Percentiles rank a stretch among this genome's conserved stretches.
These are phyloP conservation scores for Leucophenga varia DNA, from an alignment of 1,140 invertebrate species.

Conservation along the genomic window DNA sequence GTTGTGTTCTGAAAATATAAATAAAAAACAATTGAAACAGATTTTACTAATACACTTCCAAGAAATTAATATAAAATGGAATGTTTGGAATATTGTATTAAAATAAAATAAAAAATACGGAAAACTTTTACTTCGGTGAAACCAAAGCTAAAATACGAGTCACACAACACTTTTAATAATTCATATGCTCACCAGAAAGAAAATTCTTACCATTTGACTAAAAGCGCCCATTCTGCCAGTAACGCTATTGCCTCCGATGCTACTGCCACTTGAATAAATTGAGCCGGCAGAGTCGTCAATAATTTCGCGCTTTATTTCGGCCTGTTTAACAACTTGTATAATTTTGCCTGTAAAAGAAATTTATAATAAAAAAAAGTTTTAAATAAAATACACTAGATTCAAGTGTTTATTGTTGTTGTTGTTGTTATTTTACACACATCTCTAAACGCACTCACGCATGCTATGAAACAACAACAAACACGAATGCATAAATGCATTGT, in stretches of 20 bases:
- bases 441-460: too few relatives aligned
- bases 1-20: slow-evolving; percentile 28
- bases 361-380: background rate
- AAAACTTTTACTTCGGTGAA: too few relatives aligned
- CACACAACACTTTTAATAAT: too few relatives aligned
- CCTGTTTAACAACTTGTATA: slow-evolving; percentile 41
- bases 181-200: too few relatives aligned
- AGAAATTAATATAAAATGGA: too few relatives aligned
- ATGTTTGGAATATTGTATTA: background rate
- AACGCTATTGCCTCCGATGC: slow-evolving; percentile 22
- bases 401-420: too few relatives aligned
- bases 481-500: too few relatives aligned
- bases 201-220: slow-evolving; percentile 41
- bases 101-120: background rate
- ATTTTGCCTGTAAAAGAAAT: slow-evolving; percentile 36
- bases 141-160: background rate
- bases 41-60: too few relatives aligned
- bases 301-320: slow-evolving; percentile 38
- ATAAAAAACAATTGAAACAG: too few relatives aligned
- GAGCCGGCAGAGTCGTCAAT: slow-evolving; percentile 26
- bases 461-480: too few relatives aligned
- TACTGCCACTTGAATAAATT: slow-evolving; percentile 15
- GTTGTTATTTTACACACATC: too few relatives aligned
- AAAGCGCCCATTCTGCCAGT: slow-evolving; percentile 43
- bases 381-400: background rate